Conservation (phyloP, 2,888 invertebrate genomes). For the Andrena bicolor region DNA sequence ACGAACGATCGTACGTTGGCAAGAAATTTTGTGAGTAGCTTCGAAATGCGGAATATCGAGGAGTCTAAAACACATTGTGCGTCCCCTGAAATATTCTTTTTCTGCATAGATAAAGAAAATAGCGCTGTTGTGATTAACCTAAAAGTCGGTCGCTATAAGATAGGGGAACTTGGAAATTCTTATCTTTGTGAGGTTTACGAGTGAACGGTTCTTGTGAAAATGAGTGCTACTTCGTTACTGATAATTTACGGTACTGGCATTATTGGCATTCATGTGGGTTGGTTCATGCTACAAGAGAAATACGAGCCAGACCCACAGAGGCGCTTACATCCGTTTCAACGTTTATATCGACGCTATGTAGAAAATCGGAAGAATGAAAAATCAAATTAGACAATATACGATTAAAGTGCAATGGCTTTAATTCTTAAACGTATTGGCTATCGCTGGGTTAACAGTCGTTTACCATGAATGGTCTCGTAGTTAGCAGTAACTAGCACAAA, state of each 20-base stretch:
- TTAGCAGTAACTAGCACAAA: not conserved
- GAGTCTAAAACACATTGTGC: not conserved
- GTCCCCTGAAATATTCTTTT: not conserved
- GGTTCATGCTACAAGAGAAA: conserved; percentile 38
- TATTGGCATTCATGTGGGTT: conserved; percentile 22
- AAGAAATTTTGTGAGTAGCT: conserved; percentile 7
- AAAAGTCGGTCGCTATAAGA: not conserved
- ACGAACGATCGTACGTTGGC: not conserved
- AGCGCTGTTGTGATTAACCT: not conserved
- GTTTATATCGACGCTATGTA: not conserved
- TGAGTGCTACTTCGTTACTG: not conserved
- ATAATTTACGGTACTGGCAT: not conserved
- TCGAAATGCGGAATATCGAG: not conserved
- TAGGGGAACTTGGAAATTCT: not conserved
- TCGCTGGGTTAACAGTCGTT: not conserved
- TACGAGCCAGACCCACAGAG: conserved; percentile 19
- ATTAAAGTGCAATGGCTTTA: not conserved
- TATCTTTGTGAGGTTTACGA: not conserved
- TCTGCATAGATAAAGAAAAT: not conserved
- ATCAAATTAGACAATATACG: not conserved
- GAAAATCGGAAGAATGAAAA: not conserved
- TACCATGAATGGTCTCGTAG: too few species aligned
- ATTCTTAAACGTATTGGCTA: not conserved
- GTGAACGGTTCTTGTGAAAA: not conserved
- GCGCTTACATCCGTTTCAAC: conserved; percentile 37